Evolutionary conservation across 2,113 vertebrate species (phyloP), one percentile per base, ranked within the genome.

Genomic region (Todiramphus saurophagus): DNA sequence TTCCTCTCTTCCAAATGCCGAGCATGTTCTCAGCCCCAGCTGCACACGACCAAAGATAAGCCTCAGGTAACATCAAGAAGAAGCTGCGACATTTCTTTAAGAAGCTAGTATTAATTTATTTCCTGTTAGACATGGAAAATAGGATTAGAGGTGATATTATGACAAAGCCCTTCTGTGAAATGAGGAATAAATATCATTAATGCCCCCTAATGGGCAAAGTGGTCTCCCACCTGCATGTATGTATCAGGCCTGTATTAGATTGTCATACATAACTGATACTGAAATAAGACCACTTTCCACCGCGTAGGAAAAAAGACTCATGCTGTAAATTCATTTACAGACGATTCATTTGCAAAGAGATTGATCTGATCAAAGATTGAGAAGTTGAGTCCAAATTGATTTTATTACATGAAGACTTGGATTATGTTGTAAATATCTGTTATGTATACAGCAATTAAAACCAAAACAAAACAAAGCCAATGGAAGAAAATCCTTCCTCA

Each of bases 181-280:
- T 39, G 27, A 81, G 56, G 66, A 91, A 95, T 88, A 93, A 90
- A 89, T 75, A 33, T 43, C 68, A 93, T 96, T 96, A 91, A 96
- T 86, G 63, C 33, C 39, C 48, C 56, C 68, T 94, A 90, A 96
- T 83, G 73, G 66, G 82, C 35, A 76, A 72, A 73, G 33, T 67
- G 63, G 50, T 86, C 83, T 91, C 81, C 89, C 79, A 88, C 89
- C 64, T 74, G 72, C 31, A 75, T 60, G 66, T 55, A 63, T 16
- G 30, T 46, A 76, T 58, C 80, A 89, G 15, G 25, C 17, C 53
- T 67, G 13, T 55, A 44, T 83, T 72, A 27, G 51, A 70, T 74
- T 50, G 72, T 80, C 80, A 82, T 31, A 64, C 28, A 46, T 72
- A 93, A 87, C 7, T 79, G 82, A 84, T 37, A 91, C 31, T 44